phyloP scores from a whole-genome alignment of 2,888 invertebrate species.

The Cataglyphis cursor region DNA sequence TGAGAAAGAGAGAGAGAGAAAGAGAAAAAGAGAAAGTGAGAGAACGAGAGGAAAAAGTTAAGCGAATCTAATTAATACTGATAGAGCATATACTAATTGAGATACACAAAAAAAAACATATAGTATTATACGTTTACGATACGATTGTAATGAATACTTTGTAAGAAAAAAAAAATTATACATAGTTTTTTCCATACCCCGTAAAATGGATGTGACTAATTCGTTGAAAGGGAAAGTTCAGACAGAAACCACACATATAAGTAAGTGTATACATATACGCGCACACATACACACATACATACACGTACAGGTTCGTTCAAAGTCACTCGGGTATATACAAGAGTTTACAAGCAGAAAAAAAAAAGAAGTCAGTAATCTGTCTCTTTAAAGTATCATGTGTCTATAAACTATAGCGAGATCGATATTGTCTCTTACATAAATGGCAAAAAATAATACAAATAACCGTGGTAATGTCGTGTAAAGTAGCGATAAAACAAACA shows the following conservation, averaged over 20 bases:
- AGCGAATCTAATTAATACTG: slow-evolving; percentile 62
- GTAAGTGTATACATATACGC: slow-evolving; percentile 55
- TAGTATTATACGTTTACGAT: slow-evolving; percentile 82
- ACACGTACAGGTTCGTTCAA: slow-evolving; percentile 55
- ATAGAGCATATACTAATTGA: slow-evolving; percentile 77
- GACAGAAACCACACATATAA: slow-evolving; percentile 63
- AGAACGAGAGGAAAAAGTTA: slow-evolving; percentile 30
- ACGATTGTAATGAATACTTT: slow-evolving; percentile 81
- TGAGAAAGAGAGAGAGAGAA: slow-evolving; percentile 29
- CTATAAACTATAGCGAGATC: slow-evolving; percentile 83
- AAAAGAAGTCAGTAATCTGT: slow-evolving; percentile 74
- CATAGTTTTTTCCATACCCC: slow-evolving; percentile 82
- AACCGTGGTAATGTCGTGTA: slow-evolving; percentile 81
- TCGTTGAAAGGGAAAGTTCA: slow-evolving; percentile 78
- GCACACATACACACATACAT: slow-evolving; percentile 51
- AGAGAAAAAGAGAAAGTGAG: slow-evolving; percentile 22
- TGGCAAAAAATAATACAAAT: slow-evolving; percentile 76
- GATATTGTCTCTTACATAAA: slow-evolving; percentile 84
- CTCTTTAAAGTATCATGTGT: slow-evolving; percentile 85
- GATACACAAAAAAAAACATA: slow-evolving; percentile 79
- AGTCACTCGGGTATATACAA: slow-evolving; percentile 67
- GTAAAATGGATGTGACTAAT: slow-evolving; percentile 78
- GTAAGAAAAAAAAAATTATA: slow-evolving; percentile 77
- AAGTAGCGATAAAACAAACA: slow-evolving; percentile 81
- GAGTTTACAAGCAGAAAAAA: slow-evolving; percentile 66